Evolutionary conservation across 2,888 invertebrate species (phyloP), one percentile per base, ranked within the genome.

Genomic region (Eupithecia inturbata): DNA sequence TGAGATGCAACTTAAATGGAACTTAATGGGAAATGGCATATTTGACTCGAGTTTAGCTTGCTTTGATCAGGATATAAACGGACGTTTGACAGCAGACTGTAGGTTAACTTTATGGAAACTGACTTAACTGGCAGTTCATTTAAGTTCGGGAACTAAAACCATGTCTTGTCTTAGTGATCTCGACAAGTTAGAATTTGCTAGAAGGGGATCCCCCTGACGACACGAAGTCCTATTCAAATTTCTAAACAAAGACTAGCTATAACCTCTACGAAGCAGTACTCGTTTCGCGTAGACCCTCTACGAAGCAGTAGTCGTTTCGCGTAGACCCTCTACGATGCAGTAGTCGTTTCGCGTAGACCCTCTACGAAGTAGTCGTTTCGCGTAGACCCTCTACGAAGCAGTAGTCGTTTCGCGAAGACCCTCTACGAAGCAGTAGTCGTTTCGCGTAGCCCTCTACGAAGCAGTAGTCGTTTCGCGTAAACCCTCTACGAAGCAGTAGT

Each of bases 1-100:
- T 31, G 19, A 64, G 19, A 33, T 64, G 33, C 63, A 64, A 64
- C 63, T 36, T 36, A 36, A 64, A 57, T 14, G 19, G 63, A 33
- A 41, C 67, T 28, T 67, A 39, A 67, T 67, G 19, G 26, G 39
- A 28, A 67, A 67, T 26, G 41, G 39, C 39, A 39, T 41, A 62
- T 64, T 64, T 19, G 63, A 19, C 60, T 16, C 1, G 1, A 26
- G 28, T 62, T 16, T 10, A 57, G 60, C 28, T 62, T 0, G 19
- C 33, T 64, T n/a, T 64, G 63, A 33, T n/a, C 63, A 36, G n/a
- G n/a, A 64, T 10, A 64, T 33, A 36, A 33, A 64, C 63, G 14
- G 63, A 64, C n/a, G 33, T n/a, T 64, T 64, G 9, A 33, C 36
- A 33, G 2, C 4, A 22, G 10, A 36, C 31, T 31, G 31, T 31